Conservation (phyloP, 2,797 vertebrate genomes). For the Pangasius mekongensis region DNA sequence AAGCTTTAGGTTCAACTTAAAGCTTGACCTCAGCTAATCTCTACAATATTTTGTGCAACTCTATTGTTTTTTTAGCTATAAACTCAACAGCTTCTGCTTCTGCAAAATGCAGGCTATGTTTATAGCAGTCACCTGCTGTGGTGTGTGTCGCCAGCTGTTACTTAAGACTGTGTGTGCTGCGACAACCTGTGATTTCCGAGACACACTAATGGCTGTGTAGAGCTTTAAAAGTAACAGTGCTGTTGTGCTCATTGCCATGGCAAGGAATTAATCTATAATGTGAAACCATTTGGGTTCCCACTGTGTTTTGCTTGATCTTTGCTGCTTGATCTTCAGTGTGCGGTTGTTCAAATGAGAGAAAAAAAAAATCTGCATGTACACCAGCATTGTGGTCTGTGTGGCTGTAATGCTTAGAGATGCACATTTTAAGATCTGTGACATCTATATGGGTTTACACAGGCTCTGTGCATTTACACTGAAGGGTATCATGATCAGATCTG, state of each 20-base stretch:
- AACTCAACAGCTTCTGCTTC: not conserved
- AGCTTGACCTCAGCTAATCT: not conserved
- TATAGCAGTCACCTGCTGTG: slow-evolving; percentile 41
- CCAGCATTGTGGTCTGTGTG: not conserved
- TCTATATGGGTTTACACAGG: not conserved
- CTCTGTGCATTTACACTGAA: not conserved
- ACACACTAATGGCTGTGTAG: slow-evolving; percentile 26
- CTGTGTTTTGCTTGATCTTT: not conserved
- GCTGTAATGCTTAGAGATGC: not conserved
- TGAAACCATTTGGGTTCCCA: not conserved
- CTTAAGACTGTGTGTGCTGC: slow-evolving; percentile 3
- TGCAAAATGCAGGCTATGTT: slow-evolving; percentile 31
- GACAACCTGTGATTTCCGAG: slow-evolving; percentile 31
- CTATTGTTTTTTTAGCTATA: not conserved
- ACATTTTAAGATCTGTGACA: not conserved
- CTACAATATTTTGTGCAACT: not conserved
- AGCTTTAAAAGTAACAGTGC: not conserved
- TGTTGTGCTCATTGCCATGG: not conserved
- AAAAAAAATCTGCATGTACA: not conserved
- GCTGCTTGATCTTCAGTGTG: not conserved
- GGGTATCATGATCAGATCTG: not conserved
- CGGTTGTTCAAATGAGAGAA: not conserved
- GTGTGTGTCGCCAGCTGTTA: slow-evolving; percentile 34
- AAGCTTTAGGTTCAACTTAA: not conserved
- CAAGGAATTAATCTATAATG: not conserved